Percentiles rank a stretch among this genome's conserved stretches.
These are phyloP conservation scores for Cheilosia vernalis DNA, from an alignment of 2,888 invertebrate species.

Conservation along the genomic window DNA sequence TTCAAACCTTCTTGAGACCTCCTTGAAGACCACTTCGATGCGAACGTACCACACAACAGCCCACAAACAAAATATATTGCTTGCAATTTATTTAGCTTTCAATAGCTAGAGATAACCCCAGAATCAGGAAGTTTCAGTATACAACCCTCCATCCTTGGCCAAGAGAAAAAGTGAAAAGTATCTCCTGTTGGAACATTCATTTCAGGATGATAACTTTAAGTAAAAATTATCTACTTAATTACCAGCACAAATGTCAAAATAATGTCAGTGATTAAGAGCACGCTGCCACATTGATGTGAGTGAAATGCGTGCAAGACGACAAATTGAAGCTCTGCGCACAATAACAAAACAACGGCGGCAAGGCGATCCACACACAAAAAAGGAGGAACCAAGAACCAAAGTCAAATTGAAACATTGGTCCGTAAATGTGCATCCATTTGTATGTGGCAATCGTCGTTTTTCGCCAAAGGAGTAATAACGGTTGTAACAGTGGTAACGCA, in stretches of 20 bases:
- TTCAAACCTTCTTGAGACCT: slow-evolving; percentile 44
- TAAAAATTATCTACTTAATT: slow-evolving; percentile 74
- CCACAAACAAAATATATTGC: slow-evolving; percentile 9
- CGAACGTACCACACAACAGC: background rate
- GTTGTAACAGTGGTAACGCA: background rate
- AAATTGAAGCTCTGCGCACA: slow-evolving; percentile 46
- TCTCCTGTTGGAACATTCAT: slow-evolving; percentile 51
- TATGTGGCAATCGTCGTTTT: slow-evolving; percentile 23
- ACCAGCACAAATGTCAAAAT: slow-evolving; percentile 73
- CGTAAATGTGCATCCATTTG: slow-evolving; percentile 65
- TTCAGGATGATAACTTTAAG: slow-evolving; percentile 66
- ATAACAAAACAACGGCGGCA: background rate
- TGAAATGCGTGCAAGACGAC: slow-evolving; percentile 68
- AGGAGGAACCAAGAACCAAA: slow-evolving; percentile 9
- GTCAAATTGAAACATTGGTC: slow-evolving; percentile 71
- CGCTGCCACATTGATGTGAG: slow-evolving; percentile 62
- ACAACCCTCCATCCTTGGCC: slow-evolving; percentile 7
- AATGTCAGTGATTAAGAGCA: slow-evolving; percentile 75
- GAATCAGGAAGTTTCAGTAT: slow-evolving; percentile 10
- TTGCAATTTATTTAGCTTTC: slow-evolving; percentile 65
- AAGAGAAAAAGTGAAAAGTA: slow-evolving; percentile 40
- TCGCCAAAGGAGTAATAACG: slow-evolving; percentile 34
- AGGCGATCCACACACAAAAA: background rate
- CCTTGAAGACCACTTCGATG: background rate
- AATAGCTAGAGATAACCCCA: slow-evolving; percentile 54